These are phyloP conservation scores for Coelopa pilipes DNA, from an alignment of 2,888 invertebrate species.

Conservation along the genomic window DNA sequence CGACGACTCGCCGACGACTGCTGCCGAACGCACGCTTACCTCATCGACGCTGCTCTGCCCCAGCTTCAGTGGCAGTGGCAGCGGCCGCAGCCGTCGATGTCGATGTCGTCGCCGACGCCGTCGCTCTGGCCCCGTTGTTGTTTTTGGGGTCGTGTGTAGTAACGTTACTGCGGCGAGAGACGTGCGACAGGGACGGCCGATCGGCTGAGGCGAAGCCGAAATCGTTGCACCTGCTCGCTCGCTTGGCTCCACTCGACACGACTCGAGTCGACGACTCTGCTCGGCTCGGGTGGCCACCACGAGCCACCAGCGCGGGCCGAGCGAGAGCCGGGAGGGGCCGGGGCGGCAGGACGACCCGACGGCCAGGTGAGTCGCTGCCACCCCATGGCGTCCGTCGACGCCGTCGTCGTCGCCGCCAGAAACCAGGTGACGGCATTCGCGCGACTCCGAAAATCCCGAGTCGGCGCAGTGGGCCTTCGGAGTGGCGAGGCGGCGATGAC, in stretches of 20 bases:
- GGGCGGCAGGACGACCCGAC: neutral
- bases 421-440: conserved; percentile 39
- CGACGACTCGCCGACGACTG: conserved; percentile 6
- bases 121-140: conserved; percentile 38
- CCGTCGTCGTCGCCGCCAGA: neutral
- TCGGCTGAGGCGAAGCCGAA: conserved; percentile 55
- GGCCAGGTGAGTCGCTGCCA: neutral
- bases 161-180: conserved; percentile 13
- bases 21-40: conserved; percentile 31
- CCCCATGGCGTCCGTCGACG: too few species aligned
- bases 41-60: conserved; percentile 27
- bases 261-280: too few species aligned
- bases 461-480: conserved; percentile 31
- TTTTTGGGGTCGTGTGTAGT: conserved; percentile 24
- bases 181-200: conserved; percentile 17
- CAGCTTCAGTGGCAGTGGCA: conserved; percentile 15
- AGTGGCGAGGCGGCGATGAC: neutral
- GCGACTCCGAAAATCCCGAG: conserved; percentile 44
- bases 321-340: neutral
- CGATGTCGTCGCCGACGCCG: neutral
- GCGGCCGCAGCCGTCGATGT: conserved; percentile 37
- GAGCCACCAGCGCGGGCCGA: neutral
- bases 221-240: conserved; percentile 64
- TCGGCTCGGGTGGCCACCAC: conserved; percentile 15
- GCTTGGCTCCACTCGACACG: neutral